Percentiles rank a stretch among this genome's conserved stretches.
phyloP scores from a whole-genome alignment of 2,113 vertebrate species.

The Microcebus lehilahytsara region DNA sequence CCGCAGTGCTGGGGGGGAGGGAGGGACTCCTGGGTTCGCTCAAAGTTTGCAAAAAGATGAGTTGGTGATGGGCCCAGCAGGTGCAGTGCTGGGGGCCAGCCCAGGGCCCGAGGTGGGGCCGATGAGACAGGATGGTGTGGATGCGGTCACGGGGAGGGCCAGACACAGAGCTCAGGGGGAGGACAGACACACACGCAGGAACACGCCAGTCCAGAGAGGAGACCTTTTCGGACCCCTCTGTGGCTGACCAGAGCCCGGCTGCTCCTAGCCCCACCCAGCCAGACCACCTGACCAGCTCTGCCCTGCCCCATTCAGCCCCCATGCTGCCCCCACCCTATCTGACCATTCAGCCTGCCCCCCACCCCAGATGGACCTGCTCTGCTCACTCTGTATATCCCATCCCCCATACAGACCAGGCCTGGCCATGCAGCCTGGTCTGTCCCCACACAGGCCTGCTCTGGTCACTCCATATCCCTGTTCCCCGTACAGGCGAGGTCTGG shows the following conservation, averaged over 20 bases:
- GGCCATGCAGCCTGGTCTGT: background rate
- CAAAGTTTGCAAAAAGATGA: slow-evolving; percentile 83
- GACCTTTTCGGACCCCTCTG: background rate
- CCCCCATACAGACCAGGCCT: background rate
- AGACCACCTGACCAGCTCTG: background rate
- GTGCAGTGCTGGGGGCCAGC: background rate
- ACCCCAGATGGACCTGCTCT: background rate
- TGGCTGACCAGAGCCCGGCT: slow-evolving; percentile 8
- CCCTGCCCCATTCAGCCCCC: fast-evolving
- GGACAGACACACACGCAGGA: slow-evolving; percentile 71
- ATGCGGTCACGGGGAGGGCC: slow-evolving; percentile 53
- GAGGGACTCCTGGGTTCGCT: slow-evolving; percentile 67
- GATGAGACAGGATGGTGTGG: slow-evolving; percentile 70
- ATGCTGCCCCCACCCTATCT: background rate
- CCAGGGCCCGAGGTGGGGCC: slow-evolving; percentile 16
- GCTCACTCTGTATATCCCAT: background rate
- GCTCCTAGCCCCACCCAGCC: background rate
- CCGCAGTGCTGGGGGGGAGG: background rate
- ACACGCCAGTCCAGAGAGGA: slow-evolving; percentile 8
- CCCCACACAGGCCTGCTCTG: background rate
- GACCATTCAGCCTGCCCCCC: background rate
- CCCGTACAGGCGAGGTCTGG: background rate
- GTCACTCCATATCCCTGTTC: background rate
- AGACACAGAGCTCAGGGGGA: slow-evolving; percentile 69
- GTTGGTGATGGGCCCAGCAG: slow-evolving; percentile 52